Base-by-base conservation (phyloP, 2,113 vertebrate species). In the Perognathus longimembris region DNA sequence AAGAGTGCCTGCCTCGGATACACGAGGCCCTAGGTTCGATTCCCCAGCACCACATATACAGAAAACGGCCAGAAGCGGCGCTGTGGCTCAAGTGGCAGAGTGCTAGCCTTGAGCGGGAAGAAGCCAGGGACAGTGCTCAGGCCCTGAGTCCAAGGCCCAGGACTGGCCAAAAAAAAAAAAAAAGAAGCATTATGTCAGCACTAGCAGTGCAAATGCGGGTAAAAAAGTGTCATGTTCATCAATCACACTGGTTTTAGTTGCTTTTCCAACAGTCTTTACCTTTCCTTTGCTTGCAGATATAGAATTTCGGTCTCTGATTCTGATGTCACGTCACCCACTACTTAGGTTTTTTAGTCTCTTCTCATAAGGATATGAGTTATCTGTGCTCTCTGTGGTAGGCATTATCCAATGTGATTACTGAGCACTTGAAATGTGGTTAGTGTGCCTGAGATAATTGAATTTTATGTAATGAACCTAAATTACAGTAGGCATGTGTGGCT, bases 401-500 rank as follows among this genome's bases (percentile, higher is more conserved):
- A 42, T 14, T 69, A 2, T 67, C 30, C 40, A 70, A 22, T 38
- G 22, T 45, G 7, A 21, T 12, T 70, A 18, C 0, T 59, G 20
- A 77, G 36, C 42, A 59, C 50, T 85, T 91, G 64, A 67, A 82
- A 66, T 38, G 36, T 71, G 38, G 32, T 30, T 40, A 34, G 5
- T 32, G 8, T 38, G 20, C 32, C 11, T 26, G 0, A 57, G 26
- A 81, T 20, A 81, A 89, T 1, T 59, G 54, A 85, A 77, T 11
- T 64, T 32, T 45, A 34, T 77, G 70, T 91, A 84, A 64, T 85
- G 42, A 71, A 73, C 30, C 36, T 61, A 94, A 85, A 82, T 67
- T 26, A n/a, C 87, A 78, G 76, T 64, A 84, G 40, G 5, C 15
- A 36, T 15, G 32, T 9, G 28, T 59, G 10, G 30, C n/a, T 61